Base-by-base conservation (phyloP, 2,888 invertebrate genomes). In the Tuberolachnus salignus region DNA sequence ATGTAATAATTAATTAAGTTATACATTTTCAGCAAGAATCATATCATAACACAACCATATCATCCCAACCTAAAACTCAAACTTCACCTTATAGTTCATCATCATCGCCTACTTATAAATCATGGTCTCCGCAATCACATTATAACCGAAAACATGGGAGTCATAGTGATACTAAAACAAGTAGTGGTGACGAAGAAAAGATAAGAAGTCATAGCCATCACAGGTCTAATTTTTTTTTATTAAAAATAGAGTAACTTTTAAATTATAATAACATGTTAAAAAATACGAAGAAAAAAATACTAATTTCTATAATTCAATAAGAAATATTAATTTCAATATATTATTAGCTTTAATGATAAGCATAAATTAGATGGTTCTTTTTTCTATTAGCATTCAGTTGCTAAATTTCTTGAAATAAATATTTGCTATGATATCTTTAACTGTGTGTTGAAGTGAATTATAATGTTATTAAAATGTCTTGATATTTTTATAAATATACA, bases 1-100 rank as follows among this genome's bases (percentile, higher is more conserved):
- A 53, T 64, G 6, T 57, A 67, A 26, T 67, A 21, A 66, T 75
- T 75, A 66, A 75, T 75, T 67, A 46, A 75, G 75, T 57, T 78
- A 1, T 78, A 46, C 34, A 59, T 67, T 78, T 78, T 78, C 78
- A 78, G 78, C 78, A 78, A n/a, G 78, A 78, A 67, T 78, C 78
- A 69, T 69, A 67, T 14, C 78, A 78, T 51, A 78, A 69, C 9
- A 61, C 67, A 34, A 78, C 55, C 8, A 78, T 69, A 78, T 78
- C 78, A 21, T 51, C 59, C 13, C 63, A 16, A 13, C 53, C 0
- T 23, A 78, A 78, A 69, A 44, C 51, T 9, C 57, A 13, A 69
- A 78, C 46, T 59, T 78, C 75, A 57, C 75, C 67, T 69, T 78
- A 67, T 34, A 78, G 78, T 69, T 61, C 78, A 51, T 34, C 69